A percentile compares a stretch with the other conserved stretches of the same genome.
Conservation (phyloP, 92 coral and sea anemone species). For the Epizoanthus illoricatus region DNA sequence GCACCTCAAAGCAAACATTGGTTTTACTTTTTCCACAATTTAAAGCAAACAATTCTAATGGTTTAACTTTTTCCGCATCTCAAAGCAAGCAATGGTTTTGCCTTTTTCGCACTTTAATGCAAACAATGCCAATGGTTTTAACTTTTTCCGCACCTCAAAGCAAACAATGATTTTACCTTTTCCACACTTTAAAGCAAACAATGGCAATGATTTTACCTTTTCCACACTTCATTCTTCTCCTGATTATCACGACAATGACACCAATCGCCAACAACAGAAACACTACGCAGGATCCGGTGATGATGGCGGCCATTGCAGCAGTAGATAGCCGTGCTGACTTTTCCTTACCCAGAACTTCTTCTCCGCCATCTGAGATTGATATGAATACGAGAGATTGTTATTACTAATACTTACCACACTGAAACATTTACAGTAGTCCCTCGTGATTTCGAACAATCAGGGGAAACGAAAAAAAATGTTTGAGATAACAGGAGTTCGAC, state of each 20-base stretch:
- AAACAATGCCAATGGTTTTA: no score
- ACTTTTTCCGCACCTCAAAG: neutral
- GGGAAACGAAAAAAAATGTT: no score
- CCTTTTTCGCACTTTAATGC: neutral
- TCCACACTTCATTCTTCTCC: neutral
- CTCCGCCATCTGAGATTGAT: neutral
- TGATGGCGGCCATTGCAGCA: neutral
- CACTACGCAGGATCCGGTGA: neutral
- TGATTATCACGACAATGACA: neutral
- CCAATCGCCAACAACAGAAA: neutral
- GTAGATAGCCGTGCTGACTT: neutral
- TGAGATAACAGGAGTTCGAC: no score
- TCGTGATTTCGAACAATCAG: no score
- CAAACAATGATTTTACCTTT: neutral
- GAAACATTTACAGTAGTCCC: neutral
- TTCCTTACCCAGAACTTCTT: neutral
- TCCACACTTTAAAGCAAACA: neutral
- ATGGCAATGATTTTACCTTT: neutral
- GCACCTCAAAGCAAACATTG: neutral
- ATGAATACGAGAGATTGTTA: neutral
- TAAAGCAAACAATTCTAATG: neutral
- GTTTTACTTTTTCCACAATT: neutral
- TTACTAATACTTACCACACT: neutral
- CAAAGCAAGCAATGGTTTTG: neutral
- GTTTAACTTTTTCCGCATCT: neutral